Conservation (phyloP, 2,797 vertebrate genomes). For the Cossypha heuglini region DNA sequence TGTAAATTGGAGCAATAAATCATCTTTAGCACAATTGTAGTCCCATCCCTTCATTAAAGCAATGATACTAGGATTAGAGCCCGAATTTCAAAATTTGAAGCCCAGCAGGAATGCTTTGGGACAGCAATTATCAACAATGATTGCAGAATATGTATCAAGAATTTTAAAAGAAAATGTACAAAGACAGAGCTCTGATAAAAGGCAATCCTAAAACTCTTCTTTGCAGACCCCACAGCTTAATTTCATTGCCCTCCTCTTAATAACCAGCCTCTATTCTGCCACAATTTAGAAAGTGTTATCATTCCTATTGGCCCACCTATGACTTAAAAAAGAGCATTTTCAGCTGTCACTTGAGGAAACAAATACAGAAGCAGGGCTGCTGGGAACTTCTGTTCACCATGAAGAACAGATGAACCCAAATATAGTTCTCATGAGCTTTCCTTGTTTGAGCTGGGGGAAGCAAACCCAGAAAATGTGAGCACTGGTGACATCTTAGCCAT, state of each 20-base stretch:
- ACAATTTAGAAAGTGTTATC: neutral
- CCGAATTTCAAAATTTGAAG: neutral
- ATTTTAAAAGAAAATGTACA: neutral
- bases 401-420: neutral
- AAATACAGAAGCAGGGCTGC: neutral
- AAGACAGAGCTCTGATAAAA: neutral
- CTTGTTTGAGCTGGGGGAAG: neutral
- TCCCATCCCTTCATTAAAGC: too few species aligned
- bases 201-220: neutral
- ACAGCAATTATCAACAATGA: neutral
- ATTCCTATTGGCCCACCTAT: neutral
- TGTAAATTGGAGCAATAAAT: too few species aligned
- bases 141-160: neutral
- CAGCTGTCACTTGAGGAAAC: neutral
- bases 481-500: neutral
- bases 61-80: neutral
- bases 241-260: neutral
- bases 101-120: neutral
- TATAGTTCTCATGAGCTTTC: neutral
- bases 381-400: neutral
- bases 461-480: neutral
- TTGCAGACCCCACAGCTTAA: neutral
- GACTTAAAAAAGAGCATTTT: neutral
- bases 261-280: neutral
- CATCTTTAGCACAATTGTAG: too few species aligned